A percentile compares a stretch with the other conserved stretches of the same genome.
Evolutionary conservation across 2,888 invertebrate genomes (phyloP).

Genomic region (Aricia artaxerxes): DNA sequence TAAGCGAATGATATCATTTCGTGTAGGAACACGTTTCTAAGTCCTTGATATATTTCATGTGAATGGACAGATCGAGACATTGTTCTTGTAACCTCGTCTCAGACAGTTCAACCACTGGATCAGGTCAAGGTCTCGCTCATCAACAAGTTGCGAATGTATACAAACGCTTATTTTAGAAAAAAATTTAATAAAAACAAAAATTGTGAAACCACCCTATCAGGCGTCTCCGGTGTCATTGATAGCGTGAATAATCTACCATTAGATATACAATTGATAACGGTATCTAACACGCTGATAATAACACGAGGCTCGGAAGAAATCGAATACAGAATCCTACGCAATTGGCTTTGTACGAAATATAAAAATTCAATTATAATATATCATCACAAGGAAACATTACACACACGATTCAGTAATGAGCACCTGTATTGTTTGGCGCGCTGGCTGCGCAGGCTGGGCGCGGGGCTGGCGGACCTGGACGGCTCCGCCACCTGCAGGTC

Average conservation of each 20-base stretch:
- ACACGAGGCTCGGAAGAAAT: not conserved
- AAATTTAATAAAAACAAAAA: not conserved
- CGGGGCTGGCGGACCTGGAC: constrained; percentile 66
- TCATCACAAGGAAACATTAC: constrained; percentile 6
- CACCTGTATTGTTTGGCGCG: constrained; percentile 77
- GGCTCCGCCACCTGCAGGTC: constrained; percentile 75
- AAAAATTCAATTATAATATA: not conserved
- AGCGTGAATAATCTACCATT: constrained; percentile 4
- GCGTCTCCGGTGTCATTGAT: not conserved
- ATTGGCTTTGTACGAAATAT: constrained; percentile 22
- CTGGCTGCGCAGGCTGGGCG: constrained; percentile 79
- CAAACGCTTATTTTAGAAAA: not conserved
- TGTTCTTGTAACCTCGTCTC: constrained; percentile 48
- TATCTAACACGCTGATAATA: not conserved
- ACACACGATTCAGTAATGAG: constrained; percentile 46
- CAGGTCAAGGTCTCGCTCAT: constrained; percentile 31
- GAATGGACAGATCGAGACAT: constrained; percentile 32
- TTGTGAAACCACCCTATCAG: not conserved
- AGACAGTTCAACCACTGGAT: constrained; percentile 42
- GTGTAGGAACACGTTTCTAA: constrained; percentile 27
- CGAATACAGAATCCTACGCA: not conserved
- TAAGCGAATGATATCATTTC: constrained; percentile 10
- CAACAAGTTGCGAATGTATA: constrained; percentile 11
- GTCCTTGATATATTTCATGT: constrained; percentile 30
- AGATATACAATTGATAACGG: constrained; percentile 8